A percentile compares a stretch with the other conserved stretches of the same genome.
Evolutionary conservation across 1,140 invertebrate genomes (phyloP).

Genomic region (Eurosta solidaginis): DNA sequence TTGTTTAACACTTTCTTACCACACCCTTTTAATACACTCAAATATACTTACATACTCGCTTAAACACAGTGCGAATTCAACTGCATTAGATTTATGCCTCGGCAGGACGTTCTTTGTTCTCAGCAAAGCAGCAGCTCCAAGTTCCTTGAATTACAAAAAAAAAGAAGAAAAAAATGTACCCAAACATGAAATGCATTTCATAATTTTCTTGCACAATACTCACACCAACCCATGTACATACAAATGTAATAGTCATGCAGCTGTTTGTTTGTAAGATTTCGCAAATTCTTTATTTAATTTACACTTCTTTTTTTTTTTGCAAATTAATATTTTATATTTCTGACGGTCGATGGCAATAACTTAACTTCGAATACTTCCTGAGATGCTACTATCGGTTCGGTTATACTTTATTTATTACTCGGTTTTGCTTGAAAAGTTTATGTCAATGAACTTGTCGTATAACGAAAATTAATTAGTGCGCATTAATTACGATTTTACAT

Average conservation of each 20-base stretch:
- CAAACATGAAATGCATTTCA: not conserved
- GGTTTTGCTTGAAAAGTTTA: not conserved
- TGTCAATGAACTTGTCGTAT: slow-evolving; percentile 23
- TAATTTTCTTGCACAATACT: not conserved
- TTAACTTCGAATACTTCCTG: slow-evolving; percentile 12
- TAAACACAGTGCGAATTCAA: not conserved
- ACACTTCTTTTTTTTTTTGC: too few species aligned
- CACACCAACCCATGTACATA: too few species aligned
- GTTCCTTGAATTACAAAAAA: not conserved
- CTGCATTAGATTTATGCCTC: not conserved
- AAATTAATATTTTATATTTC: slow-evolving; percentile 2
- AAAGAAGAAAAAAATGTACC: not conserved
- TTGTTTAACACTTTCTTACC: too few species aligned
- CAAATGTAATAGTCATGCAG: too few species aligned
- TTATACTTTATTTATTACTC: not conserved
- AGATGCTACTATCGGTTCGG: not conserved
- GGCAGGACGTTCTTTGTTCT: slow-evolving; percentile 23
- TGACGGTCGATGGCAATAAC: not conserved
- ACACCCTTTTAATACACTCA: too few species aligned
- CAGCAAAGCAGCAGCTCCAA: not conserved
- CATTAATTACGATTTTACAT: not conserved
- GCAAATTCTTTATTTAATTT: too few species aligned
- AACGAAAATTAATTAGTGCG: slow-evolving; percentile 10
- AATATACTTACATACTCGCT: not conserved
- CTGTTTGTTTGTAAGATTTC: not conserved